Evolutionary conservation across 2,888 invertebrate genomes (phyloP), one percentile per base, ranked within the genome.

Genomic region (Tortrix viridana): DNA sequence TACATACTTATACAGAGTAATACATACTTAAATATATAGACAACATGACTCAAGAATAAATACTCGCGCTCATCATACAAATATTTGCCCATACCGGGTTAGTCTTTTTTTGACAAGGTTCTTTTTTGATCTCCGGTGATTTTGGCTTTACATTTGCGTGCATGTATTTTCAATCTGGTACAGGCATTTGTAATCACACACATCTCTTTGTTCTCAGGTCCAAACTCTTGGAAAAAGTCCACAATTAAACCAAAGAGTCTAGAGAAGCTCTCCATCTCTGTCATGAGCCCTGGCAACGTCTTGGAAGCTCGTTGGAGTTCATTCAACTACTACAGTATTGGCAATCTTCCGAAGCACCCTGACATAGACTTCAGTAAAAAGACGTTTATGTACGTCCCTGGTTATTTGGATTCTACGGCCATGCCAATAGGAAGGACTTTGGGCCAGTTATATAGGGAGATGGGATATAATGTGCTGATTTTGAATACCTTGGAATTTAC

Each of bases 241-340:
- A 64, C 77, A 0, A 84, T 89, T 43, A 76, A 77, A 0, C 72
- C 73, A 54, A 79, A 79, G n/a, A 77, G 76, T 0, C 74, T 89
- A 0, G 81, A 78, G 44, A 47, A 75, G 41, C 71, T 90, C 0
- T 65, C 72, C 1, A 66, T 89, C 3, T 62, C 66, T 1, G 77
- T 88, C 0, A 75, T 75, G 18, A 76, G 76, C 0, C 63, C 74
- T 1, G 76, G 72, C 0, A 63, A 60, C 3, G 38, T 69, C 1
- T 59, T 72, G 0, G 63, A 60, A 0, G 69, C 70, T 0, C 78
- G 68, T 5, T 68, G 69, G 12, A 68, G 65, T 1, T 77, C 64
- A n/a, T 88, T 87, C 72, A 81, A 74, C 46, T 89, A 86, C 69
- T 82, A 71, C 55, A 77, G 85, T 66, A 80, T 81, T 68, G 73